Conservation (phyloP, 1,140 invertebrate species). For the Idris sp. region DNA sequence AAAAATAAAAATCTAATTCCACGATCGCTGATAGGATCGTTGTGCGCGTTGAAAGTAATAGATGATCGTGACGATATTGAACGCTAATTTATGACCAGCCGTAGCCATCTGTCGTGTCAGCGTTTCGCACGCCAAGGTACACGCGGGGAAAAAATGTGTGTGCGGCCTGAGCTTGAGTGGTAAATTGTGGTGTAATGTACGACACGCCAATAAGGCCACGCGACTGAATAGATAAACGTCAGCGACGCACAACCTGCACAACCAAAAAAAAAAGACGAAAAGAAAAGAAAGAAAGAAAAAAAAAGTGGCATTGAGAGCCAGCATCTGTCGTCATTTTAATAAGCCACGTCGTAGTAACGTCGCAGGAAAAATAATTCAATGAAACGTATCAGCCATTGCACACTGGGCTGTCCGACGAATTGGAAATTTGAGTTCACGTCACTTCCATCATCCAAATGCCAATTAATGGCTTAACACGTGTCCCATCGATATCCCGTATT, state of each 20-base stretch:
- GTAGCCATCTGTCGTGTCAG: slow-evolving; percentile 61
- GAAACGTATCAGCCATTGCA: slow-evolving; percentile 26
- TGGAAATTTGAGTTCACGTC: slow-evolving; percentile 28
- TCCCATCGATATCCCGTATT: slow-evolving; percentile 22
- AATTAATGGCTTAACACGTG: slow-evolving; percentile 40
- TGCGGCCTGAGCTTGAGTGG: slow-evolving; percentile 49
- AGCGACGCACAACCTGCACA: slow-evolving; percentile 3
- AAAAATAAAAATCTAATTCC: slow-evolving; percentile 43
- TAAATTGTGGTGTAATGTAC: slow-evolving; percentile 58
- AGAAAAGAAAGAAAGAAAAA: too few relatives aligned
- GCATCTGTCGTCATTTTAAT: slow-evolving; percentile 57
- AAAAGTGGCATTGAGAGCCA: slow-evolving; percentile 22
- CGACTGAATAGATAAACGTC: slow-evolving; percentile 50
- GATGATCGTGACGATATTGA: slow-evolving; percentile 58
- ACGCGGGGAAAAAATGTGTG: slow-evolving; percentile 13
- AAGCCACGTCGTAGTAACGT: slow-evolving; percentile 32
- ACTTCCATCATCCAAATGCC: slow-evolving; percentile 8
- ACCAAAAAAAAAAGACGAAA: too few relatives aligned
- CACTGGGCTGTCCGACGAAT: slow-evolving; percentile 29
- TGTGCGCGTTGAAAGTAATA: slow-evolving; percentile 52
- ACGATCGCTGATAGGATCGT: slow-evolving; percentile 27
- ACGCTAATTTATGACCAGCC: slow-evolving; percentile 58
- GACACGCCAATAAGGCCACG: slow-evolving; percentile 52
- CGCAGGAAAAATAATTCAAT: slow-evolving; percentile 46
- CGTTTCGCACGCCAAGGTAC: slow-evolving; percentile 53